phyloP scores from a whole-genome alignment of 1,140 invertebrate species.

The Caenorhabditis remanei region DNA sequence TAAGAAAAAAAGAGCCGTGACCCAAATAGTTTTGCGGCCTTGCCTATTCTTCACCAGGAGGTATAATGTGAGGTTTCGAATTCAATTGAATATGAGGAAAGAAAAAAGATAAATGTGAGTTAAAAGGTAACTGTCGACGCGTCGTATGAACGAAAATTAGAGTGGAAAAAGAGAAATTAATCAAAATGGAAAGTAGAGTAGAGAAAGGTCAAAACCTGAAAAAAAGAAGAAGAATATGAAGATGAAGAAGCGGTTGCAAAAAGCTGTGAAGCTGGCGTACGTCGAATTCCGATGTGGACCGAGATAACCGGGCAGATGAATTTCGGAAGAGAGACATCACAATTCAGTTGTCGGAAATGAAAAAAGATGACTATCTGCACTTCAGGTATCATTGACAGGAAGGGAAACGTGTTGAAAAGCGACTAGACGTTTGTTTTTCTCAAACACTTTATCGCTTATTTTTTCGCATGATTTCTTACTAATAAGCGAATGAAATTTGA shows the following conservation, averaged over 20 bases:
- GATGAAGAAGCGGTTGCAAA: slow-evolving; percentile 11
- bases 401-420: slow-evolving; percentile 26
- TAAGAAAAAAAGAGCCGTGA: slow-evolving; percentile 37
- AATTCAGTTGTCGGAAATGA: slow-evolving; percentile 38
- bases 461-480: slow-evolving; percentile 36
- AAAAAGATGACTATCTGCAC: slow-evolving; percentile 34
- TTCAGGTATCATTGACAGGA: background rate
- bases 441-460: background rate
- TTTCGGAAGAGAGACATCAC: slow-evolving; percentile 35
- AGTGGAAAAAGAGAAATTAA: background rate
- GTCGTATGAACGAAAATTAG: background rate
- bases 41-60: background rate
- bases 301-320: slow-evolving; percentile 17
- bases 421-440: slow-evolving; percentile 8
- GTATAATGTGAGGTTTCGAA: slow-evolving; percentile 34
- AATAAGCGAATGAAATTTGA: background rate
- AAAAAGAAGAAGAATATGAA: background rate
- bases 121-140: slow-evolving; percentile 51
- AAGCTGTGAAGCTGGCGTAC: slow-evolving; percentile 20
- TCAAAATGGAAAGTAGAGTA: slow-evolving; percentile 6
- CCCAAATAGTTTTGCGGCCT: slow-evolving; percentile 34
- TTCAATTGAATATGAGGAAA: slow-evolving; percentile 26
- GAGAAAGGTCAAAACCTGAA: slow-evolving; percentile 29
- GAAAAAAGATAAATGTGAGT: slow-evolving; percentile 53
- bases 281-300: slow-evolving; percentile 53